Base-by-base conservation (phyloP, 92 coral and sea anemone species). In the Siderastrea siderea region DNA sequence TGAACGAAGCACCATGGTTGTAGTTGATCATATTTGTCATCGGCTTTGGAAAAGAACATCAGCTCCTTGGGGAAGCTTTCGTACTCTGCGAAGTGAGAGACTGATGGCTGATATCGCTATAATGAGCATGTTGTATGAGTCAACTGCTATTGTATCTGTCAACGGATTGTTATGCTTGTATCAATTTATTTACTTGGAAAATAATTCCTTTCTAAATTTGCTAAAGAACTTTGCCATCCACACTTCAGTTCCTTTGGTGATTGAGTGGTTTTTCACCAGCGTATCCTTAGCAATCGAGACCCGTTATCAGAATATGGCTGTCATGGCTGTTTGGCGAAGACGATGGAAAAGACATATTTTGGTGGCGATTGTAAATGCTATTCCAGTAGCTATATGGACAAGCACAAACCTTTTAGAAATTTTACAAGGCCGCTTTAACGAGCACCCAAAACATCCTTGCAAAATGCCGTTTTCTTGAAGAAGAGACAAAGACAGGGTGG, bases 41-140 rank as follows among this genome's bases (percentile, higher is more conserved):
- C 38, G 38, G 38, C 38, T 26, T 26, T 26, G 38, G 38, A 26
- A 26, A 26, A 26, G 38, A 17, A 47, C 14, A 48, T 63, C 73
- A n/a, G 84, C 84, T 51, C 84, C 84, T 80, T 80, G 84, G 61
- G 84, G 84, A 80, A 80, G 84, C 64, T 80, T 80, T 80, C 84
- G 84, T 80, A 60, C 84, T 63, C 84, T 76, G 63, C 84, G 84
- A 55, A 75, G 84, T 46, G 84, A 80, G 48, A 63, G 84, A 47
- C 84, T 80, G 19, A 64, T 65, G 84, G 84, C 84, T 67, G 84
- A 80, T 80, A 80, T 81, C 77, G 77, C 78, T 78, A 78, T 78
- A 55, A 61, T 78, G 67, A 76, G 80, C 65, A 76, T 76, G 80
- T 76, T 76, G 67, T 76, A 12, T 57, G 80, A 76, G 57, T 76